Percentiles rank a stretch among this genome's conserved stretches.
Conservation (phyloP, 2,113 vertebrate genomes). For the Pongo abelii region DNA sequence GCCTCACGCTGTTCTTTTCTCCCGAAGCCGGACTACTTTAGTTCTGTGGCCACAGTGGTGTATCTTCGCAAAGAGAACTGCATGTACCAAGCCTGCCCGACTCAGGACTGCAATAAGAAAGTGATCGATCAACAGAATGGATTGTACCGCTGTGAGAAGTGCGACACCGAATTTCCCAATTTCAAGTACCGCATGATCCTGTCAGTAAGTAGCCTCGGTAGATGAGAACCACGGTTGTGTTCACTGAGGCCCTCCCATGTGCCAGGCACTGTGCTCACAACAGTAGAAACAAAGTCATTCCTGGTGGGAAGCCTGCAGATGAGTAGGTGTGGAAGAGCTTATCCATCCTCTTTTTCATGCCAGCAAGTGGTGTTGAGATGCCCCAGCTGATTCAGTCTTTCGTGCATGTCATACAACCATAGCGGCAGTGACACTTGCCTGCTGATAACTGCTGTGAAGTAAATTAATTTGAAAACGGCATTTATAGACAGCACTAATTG, state of each 20-base stretch:
- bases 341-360: constrained; percentile 49
- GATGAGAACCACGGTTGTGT: background rate
- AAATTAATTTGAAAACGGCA: constrained; percentile 83
- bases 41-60: constrained; percentile 92
- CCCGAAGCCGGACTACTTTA: constrained; percentile 94
- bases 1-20: constrained; percentile 56
- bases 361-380: constrained; percentile 73
- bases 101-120: constrained; percentile 97
- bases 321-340: background rate
- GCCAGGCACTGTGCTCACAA: background rate
- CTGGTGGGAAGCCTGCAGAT: background rate
- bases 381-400: constrained; percentile 72
- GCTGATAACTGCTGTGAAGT: constrained; percentile 77
- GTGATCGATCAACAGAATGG: constrained; percentile 97
- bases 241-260: background rate
- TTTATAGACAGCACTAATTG: constrained; percentile 83
- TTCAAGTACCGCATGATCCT: constrained; percentile 99
- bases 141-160: constrained; percentile 97
- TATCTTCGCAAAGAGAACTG: constrained; percentile 97
- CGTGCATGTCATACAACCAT: constrained; percentile 64
- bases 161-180: constrained; percentile 95
- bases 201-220: constrained; percentile 86
- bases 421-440: constrained; percentile 72
- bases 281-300: background rate
- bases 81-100: constrained; percentile 96